These are phyloP conservation scores for Typhlichthys eigenmanni DNA, from an alignment of 2,797 vertebrate species.

Conservation along the genomic window DNA sequence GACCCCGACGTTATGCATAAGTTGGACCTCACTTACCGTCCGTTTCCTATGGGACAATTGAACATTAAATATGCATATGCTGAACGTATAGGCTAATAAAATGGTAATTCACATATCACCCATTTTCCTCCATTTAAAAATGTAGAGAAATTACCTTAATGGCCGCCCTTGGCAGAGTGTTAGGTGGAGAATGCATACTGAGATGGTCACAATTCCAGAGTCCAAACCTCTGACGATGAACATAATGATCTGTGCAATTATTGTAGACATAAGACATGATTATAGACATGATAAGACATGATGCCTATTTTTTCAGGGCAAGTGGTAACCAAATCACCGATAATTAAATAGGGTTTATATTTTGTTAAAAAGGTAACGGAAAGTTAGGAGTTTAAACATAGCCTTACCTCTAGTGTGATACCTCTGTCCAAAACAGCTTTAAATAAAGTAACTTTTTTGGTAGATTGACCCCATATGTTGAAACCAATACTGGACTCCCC, in stretches of 20 bases:
- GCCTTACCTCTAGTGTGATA: background rate
- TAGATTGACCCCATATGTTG: slow-evolving; percentile 50
- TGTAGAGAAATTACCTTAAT: slow-evolving; percentile 68
- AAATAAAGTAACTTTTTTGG: slow-evolving; percentile 22
- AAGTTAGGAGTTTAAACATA: too few relatives aligned
- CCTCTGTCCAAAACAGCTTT: slow-evolving; percentile 1
- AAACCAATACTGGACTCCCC: slow-evolving; percentile 52
- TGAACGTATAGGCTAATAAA: too few relatives aligned
- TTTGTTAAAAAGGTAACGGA: too few relatives aligned
- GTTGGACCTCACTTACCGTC: slow-evolving; percentile 90
- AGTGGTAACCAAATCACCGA: too few relatives aligned
- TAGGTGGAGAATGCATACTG: slow-evolving; percentile 77
- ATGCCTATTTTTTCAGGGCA: too few relatives aligned
- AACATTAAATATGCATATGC: too few relatives aligned
- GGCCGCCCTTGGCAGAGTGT: slow-evolving; percentile 75
- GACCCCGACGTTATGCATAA: slow-evolving; percentile 89
- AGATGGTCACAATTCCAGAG: slow-evolving; percentile 61
- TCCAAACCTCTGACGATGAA: slow-evolving; percentile 63
- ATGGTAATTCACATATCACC: too few relatives aligned
- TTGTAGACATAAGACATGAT: background rate
- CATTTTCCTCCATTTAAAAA: background rate
- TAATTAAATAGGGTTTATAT: too few relatives aligned
- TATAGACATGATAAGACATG: background rate
- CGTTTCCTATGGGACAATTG: slow-evolving; percentile 75
- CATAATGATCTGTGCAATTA: slow-evolving; percentile 73